Evolutionary conservation across 2,888 invertebrate genomes (phyloP), one percentile per base, ranked within the genome.

Genomic region (Trissolcus japonicus): DNA sequence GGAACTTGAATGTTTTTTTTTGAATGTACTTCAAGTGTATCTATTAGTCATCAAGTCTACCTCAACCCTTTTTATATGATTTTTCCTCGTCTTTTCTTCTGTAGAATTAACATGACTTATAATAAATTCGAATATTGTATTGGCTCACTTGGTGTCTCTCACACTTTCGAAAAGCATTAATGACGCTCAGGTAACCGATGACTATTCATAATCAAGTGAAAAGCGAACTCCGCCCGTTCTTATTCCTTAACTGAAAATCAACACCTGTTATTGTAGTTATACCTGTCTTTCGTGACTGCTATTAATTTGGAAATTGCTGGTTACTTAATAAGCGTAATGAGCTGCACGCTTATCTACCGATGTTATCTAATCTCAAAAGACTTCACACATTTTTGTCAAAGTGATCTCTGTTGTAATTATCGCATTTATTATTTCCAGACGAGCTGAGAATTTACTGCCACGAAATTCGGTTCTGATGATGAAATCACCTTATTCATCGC

Each of bases 291-390:
- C 83, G 82, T 83, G 84, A 83, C 84, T 82, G 80, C 80, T 84
- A 82, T 81, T 86, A 86, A 87, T 87, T 86, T 80, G 82, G 74
- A 85, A 87, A 87, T 87, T 86, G 82, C 82, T 62, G 83, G 86
- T 85, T 85, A 80, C 80, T 80, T 82, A 82, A 83, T 82, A 77
- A 80, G 77, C 79, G 78, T 83, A 81, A 83, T 82, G 81, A 82
- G 71, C 19, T 79, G 71, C 74, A 67, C 77, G 74, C 73, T 80
- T 78, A 78, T 79, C 74, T 77, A 56, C 67, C 62, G 82, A 82
- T 83, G 79, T 81, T 81, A 83, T 81, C 81, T 80, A 67, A 68
- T 71, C 61, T 65, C 54, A 61, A 35, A 35, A 63, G 53, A 75
- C 41, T 71, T 62, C 61, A 43, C 50, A 68, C 74, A 61, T 71